Base-by-base conservation (phyloP, 2,888 invertebrate genomes). In the Athetis lepigone region DNA sequence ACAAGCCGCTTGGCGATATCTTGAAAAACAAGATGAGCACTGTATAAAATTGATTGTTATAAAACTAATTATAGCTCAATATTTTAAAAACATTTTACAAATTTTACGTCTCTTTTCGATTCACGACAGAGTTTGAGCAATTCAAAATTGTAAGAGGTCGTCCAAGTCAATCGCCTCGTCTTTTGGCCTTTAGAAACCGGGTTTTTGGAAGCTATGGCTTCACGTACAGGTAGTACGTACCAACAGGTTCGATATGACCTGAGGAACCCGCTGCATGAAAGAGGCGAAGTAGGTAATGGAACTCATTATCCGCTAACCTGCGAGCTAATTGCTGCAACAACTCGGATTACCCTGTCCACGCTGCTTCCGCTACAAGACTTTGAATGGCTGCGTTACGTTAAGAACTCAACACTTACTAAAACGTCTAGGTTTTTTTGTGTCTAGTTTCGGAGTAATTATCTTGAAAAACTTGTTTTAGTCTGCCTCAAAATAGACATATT, bases 311-410 rank as follows among this genome's bases (percentile, higher is more conserved):
- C 57, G 63, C 54, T 71, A 62, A 65, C 66, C 33, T 66, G 51
- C 54, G 49, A 77, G 40, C 58, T 76, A 65, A 72, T 68, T 66
- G 70, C 65, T 63, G 58, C 43, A 60, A 47, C 65, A 69, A 70
- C 63, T 64, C 65, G 49, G 64, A 80, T 80, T 71, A 79, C 66
- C 57, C 37, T 29, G 63, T 67, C 66, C 77, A 74, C 71, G 74
- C 64, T 67, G 64, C 74, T 66, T 74, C 81, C 81, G 69, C n/a
- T 51, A 39, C 47, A 39, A 73, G 79, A 79, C 63, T 81, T 79
- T 71, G 25, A 72, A 63, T 61, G 25, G 56, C 33, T 61, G 55
- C 33, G 16, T 65, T 59, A 39, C 13, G 29, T 23, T 42, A 51
- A 27, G 47, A 46, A 43, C 42, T 18, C 16, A 29, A 27, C 27